Base-by-base conservation (phyloP, 2,888 invertebrate species). In the Pachliopta kotzebuea region DNA sequence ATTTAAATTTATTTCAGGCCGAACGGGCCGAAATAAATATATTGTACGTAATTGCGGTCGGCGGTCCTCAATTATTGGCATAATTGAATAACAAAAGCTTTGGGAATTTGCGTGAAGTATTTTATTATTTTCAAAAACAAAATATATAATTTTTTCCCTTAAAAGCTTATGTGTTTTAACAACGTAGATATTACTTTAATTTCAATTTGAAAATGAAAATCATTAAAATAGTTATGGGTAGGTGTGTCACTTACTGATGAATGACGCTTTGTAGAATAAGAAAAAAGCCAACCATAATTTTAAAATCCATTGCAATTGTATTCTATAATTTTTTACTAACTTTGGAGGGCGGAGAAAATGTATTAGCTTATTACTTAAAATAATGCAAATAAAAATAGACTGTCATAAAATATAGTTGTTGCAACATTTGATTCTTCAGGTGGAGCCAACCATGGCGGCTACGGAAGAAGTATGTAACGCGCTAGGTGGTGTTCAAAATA, bases 401-500 rank as follows among this genome's bases (percentile, higher is more conserved):
- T 18, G 18, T n/a, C 3, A 18, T n/a, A 7, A 6, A 45, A 6
- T 45, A 18, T 45, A n/a, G 11, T 6, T n/a, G n/a, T 45, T 45
- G n/a, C n/a, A n/a, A 59, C 11, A 21, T 59, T 55, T 55, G 49
- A 56, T 24, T 54, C 62, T 74, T 11, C 62, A 94, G 92, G 93
- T 93, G 7, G 86, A 86, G 2, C 79, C 88, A 50, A 85, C 86
- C 14, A 59, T 88, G 1, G 86, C 90, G 69, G 92, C 86, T 1
- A 94, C 94, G 0, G 91, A 93, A 71, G 70, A 75, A 55, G 92
- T 93, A 6, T 88, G 93, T 66, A 81, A 86, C 55, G 89, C 92
- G 14, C 76, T 96, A 0, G 94, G 94, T 26, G 94, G 94, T 0
- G 86, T 95, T 0, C 94, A 95, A 78, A 92, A 93, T 67, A 96